Base-by-base conservation (phyloP, 2,888 invertebrate genomes). In the Spilarctia lutea region DNA sequence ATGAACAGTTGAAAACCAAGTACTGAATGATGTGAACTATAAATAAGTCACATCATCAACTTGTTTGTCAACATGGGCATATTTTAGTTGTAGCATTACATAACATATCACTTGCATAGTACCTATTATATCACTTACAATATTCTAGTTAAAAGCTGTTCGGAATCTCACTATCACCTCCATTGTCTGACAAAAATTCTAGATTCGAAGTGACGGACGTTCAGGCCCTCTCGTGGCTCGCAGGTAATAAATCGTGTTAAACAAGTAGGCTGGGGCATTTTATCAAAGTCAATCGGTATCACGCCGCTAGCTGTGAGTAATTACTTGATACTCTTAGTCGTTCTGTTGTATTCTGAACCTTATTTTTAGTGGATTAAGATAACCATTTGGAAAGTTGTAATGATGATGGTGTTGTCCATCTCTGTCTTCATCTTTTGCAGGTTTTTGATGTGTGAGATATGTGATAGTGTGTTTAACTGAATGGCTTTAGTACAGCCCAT, bases 181-280 rank as follows among this genome's bases (percentile, higher is more conserved):
- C 85, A 84, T 81, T 74, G 79, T 81, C 75, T 80, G 75, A 83
- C 30, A 75, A 83, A 84, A 80, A 81, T 85, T 85, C 79, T 85
- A 85, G 81, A 79, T 84, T 81, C 84, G 70, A 76, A 77, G 86
- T 77, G 79, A 75, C 85, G 87, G 85, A 86, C 89, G 89, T 87
- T 88, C 89, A 85, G 89, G 90, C 91, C 91, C 90, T 90, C 90
- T 91, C 84, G 90, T 89, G 91, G 91, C 92, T 91, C 92, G 90
- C 94, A 94, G 95, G 95, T 94, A 94, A 95, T 95, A 95, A 95
- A 95, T 95, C 94, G 94, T 91, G 94, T 92, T 94, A 94, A 94
- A 94, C 95, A 95, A 95, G 94, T 95, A 95, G 95, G 95, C 94
- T 94, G 94, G 91, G 91, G 92, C 95, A 93, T 94, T 95, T 95